These are phyloP conservation scores for Andrena bucephala DNA, from an alignment of 2,888 invertebrate species.

Conservation along the genomic window DNA sequence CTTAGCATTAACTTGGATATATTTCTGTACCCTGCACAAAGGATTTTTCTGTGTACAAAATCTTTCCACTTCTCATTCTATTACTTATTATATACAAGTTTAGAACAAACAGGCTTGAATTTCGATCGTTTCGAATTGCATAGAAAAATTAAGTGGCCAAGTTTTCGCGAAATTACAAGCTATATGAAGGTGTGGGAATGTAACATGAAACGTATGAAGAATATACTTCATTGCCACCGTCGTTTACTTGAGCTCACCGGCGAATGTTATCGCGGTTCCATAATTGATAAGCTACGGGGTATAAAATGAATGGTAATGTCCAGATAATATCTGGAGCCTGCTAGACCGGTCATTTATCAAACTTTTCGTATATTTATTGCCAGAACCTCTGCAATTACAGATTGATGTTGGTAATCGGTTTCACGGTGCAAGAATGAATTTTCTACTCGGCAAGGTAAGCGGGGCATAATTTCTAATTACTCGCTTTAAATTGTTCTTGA, in stretches of 20 bases:
- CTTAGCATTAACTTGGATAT: background rate
- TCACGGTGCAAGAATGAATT: conserved; percentile 43
- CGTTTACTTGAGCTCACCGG: background rate
- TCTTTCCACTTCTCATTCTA: background rate
- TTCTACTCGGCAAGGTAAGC: conserved; percentile 17
- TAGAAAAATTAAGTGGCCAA: no score
- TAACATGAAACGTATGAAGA: background rate
- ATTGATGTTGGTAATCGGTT: conserved; percentile 52
- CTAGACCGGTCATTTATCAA: conserved; percentile 72
- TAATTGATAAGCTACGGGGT: conserved; percentile 34
- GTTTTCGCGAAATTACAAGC: no score
- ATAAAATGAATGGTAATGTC: conserved; percentile 68
- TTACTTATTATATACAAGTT: no score
- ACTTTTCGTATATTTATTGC: conserved; percentile 73
- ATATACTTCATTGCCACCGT: conserved; percentile 22
- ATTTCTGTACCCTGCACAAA: background rate
- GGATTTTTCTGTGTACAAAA: background rate
- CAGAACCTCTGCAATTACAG: conserved; percentile 41
- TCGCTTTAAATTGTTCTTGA: conserved; percentile 25
- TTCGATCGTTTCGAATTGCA: no score
- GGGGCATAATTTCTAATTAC: conserved; percentile 52
- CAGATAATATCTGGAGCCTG: conserved; percentile 43
- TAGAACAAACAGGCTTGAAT: no score
- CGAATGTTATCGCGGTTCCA: conserved; percentile 42
- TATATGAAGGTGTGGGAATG: background rate